These are phyloP conservation scores for Drosophila subsilvestris DNA, from an alignment of 2,888 invertebrate species.

Conservation along the genomic window DNA sequence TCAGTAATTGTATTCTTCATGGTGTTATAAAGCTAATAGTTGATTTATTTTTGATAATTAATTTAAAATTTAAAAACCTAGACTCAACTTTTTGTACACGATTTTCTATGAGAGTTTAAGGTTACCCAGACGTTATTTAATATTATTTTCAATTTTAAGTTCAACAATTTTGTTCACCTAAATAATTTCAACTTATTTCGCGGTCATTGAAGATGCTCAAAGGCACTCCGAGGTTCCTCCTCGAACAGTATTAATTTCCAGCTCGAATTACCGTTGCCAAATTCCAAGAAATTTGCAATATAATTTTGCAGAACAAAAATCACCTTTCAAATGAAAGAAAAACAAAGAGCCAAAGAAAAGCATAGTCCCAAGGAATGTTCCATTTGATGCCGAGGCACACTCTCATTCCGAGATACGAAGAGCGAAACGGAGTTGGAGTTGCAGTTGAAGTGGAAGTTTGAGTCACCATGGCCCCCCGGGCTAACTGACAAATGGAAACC, in stretches of 20 bases:
- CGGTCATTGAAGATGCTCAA: constrained; percentile 1
- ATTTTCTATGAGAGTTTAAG: too few species aligned
- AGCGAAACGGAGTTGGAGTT: too few species aligned
- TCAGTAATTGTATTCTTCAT: too few species aligned
- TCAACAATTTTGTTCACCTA: neutral
- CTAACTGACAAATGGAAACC: constrained; percentile 47
- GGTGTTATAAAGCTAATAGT: too few species aligned
- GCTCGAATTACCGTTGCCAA: constrained; percentile 21
- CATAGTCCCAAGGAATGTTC: neutral
- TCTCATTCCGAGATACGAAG: neutral
- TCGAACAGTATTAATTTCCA: constrained; percentile 14
- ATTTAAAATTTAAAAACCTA: too few species aligned
- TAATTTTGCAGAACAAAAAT: constrained; percentile 14
- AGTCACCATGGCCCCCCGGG: constrained; percentile 12
- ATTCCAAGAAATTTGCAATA: constrained; percentile 11
- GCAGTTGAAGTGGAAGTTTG: neutral
- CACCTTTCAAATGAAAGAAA: constrained; percentile 19
- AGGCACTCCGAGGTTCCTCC: neutral
- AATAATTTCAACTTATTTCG: neutral
- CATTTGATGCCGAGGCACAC: neutral
- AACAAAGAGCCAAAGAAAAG: neutral
- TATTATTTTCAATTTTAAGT: neutral
- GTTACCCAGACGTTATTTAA: too few species aligned
- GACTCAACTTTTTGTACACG: too few species aligned
- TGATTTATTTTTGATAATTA: too few species aligned